Conservation (phyloP, 2,888 invertebrate genomes). For the Eremobia ochroleuca region DNA sequence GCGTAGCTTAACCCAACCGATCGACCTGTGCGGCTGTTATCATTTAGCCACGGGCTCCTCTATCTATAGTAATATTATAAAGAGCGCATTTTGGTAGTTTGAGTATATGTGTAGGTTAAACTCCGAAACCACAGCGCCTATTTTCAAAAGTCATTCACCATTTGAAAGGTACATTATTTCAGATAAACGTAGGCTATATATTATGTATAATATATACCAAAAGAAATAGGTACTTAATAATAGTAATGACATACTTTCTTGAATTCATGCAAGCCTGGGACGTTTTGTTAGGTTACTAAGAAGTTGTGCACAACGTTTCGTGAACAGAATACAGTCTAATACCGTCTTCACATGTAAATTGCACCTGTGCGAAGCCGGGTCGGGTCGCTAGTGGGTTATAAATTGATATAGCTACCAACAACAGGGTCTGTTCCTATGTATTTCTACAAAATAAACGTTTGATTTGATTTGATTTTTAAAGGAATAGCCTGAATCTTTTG, state of each 20-base stretch:
- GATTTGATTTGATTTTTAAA: neutral
- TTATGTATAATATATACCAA: too few relatives aligned
- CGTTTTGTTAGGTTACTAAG: neutral
- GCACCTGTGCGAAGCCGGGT: neutral
- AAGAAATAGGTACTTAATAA: too few relatives aligned
- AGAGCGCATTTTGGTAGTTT: too few relatives aligned
- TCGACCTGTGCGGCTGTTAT: too few relatives aligned
- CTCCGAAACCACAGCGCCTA: too few relatives aligned
- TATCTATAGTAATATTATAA: too few relatives aligned
- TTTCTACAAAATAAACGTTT: neutral
- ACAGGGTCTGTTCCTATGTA: neutral
- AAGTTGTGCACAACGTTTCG: neutral
- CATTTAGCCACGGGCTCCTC: too few relatives aligned
- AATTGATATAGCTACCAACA: neutral
- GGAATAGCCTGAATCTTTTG: neutral
- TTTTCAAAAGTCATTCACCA: too few relatives aligned
- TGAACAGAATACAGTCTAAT: neutral
- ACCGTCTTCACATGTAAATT: neutral
- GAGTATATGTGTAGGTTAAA: too few relatives aligned
- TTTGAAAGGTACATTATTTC: too few relatives aligned
- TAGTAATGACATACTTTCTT: neutral
- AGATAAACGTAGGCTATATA: too few relatives aligned
- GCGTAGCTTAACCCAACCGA: too few relatives aligned
- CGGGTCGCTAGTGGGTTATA: neutral
- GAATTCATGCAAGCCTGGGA: neutral